These are phyloP conservation scores for Eupithecia inturbata DNA, from an alignment of 2,888 invertebrate species.

Conservation along the genomic window DNA sequence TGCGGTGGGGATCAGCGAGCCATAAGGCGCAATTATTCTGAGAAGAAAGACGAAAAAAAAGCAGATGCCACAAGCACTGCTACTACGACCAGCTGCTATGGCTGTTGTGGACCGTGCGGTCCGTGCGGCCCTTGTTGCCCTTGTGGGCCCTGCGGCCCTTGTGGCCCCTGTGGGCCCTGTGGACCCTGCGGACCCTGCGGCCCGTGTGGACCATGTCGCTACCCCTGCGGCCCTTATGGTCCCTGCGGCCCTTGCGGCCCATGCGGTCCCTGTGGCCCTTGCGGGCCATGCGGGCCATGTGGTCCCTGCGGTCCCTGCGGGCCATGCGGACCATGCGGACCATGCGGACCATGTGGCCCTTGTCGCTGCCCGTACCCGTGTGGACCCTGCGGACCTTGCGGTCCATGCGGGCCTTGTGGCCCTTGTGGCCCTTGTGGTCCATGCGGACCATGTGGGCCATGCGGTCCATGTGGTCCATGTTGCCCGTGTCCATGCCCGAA, in stretches of 20 bases:
- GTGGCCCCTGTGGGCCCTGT: constrained; percentile 61
- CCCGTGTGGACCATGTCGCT: constrained; percentile 48
- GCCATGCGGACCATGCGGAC: constrained; percentile 53
- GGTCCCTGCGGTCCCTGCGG: constrained; percentile 56
- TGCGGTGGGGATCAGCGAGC: constrained; percentile 58
- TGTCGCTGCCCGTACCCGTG: constrained; percentile 50
- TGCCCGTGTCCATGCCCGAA: constrained; percentile 39
- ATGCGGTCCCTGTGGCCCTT: constrained; percentile 55
- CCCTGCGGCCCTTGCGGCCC: constrained; percentile 42
- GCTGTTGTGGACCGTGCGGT: constrained; percentile 50
- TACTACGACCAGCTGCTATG: constrained; percentile 40
- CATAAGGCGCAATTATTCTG: constrained; percentile 51
- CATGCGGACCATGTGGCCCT: constrained; percentile 38
- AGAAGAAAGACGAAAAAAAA: constrained; percentile 56
- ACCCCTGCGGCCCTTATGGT: constrained; percentile 51
- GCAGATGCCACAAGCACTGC: constrained; percentile 45
- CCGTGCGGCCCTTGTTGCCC: constrained; percentile 41
- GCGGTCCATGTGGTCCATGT: constrained; percentile 63
- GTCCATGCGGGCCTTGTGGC: constrained; percentile 54
- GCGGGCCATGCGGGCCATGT: constrained; percentile 42
- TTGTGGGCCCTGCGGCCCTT: constrained; percentile 48
- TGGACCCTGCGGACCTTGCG: constrained; percentile 40
- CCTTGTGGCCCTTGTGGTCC: constrained; percentile 42
- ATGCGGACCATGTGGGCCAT: constrained; percentile 53
- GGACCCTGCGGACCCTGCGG: constrained; percentile 56